Percentiles rank a stretch among this genome's conserved stretches.
Evolutionary conservation across 2,888 invertebrate species (phyloP).

Genomic region (Eristalinus aeneus): DNA sequence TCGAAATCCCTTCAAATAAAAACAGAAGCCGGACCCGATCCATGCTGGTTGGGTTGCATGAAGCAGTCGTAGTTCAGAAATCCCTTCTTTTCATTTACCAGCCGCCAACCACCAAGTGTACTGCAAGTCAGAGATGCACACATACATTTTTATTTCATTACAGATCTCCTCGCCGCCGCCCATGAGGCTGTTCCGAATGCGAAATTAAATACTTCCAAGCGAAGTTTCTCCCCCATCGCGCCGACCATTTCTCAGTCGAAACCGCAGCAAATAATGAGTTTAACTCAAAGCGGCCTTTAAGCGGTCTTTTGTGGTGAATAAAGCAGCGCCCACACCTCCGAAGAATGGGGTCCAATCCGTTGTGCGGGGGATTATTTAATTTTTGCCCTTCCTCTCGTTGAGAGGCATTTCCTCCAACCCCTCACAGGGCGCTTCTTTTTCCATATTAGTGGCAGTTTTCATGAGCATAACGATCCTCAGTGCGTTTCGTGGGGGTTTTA

Average conservation of each 20-base stretch:
- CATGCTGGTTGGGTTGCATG: neutral
- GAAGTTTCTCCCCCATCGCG: neutral
- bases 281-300: neutral
- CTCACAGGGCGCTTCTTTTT: neutral
- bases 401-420: neutral
- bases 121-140: neutral
- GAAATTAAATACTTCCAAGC: neutral
- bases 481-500: neutral
- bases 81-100: neutral
- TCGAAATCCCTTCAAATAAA: constrained; percentile 5
- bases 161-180: neutral
- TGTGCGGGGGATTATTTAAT: neutral
- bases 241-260: neutral
- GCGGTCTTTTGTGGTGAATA: neutral
- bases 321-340: neutral
- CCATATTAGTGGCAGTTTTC: neutral
- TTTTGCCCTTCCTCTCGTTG: neutral
- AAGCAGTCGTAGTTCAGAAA: neutral
- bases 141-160: neutral
- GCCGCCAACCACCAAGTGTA: constrained; percentile 74
- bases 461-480: neutral
- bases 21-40: neutral
- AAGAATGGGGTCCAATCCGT: neutral
- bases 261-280: neutral
- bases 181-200: neutral